phyloP scores from a whole-genome alignment of 2,888 invertebrate species.

The Stenolophus ochropezus region DNA sequence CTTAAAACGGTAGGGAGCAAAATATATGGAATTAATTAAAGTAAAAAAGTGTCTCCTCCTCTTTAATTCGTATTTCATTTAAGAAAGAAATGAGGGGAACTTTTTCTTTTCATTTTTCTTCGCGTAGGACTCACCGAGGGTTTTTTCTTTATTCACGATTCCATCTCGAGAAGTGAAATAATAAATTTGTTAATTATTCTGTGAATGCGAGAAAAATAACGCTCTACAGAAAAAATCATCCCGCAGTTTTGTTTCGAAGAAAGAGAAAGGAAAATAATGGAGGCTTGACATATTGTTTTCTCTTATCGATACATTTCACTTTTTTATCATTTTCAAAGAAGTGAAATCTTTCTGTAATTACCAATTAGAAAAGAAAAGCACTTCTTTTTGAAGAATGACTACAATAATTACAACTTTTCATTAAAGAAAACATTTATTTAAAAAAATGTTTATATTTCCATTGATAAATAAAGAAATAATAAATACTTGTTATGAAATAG shows the following conservation, averaged over 20 bases:
- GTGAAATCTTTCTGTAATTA: neutral
- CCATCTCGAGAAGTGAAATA: conserved; percentile 31
- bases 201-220: conserved; percentile 31
- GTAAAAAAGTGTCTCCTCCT: neutral
- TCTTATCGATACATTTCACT: neutral
- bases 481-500: too few species aligned
- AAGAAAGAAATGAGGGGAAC: neutral
- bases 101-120: conserved; percentile 16
- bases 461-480: too few species aligned
- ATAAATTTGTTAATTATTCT: conserved; percentile 45
- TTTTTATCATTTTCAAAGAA: neutral
- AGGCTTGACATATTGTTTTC: conserved; percentile 21
- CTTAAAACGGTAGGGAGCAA: too few species aligned
- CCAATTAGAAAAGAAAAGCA: neutral
- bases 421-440: too few species aligned
- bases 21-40: neutral
- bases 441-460: too few species aligned
- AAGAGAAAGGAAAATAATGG: neutral
- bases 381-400: too few species aligned
- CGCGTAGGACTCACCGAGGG: conserved; percentile 3
- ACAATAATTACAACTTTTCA: too few species aligned
- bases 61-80: conserved; percentile 4
- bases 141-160: conserved; percentile 12
- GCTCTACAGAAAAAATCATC: neutral
- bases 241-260: neutral